phyloP scores from a whole-genome alignment of 2,888 invertebrate genomes.

The Aporophyla lueneburgensis region DNA sequence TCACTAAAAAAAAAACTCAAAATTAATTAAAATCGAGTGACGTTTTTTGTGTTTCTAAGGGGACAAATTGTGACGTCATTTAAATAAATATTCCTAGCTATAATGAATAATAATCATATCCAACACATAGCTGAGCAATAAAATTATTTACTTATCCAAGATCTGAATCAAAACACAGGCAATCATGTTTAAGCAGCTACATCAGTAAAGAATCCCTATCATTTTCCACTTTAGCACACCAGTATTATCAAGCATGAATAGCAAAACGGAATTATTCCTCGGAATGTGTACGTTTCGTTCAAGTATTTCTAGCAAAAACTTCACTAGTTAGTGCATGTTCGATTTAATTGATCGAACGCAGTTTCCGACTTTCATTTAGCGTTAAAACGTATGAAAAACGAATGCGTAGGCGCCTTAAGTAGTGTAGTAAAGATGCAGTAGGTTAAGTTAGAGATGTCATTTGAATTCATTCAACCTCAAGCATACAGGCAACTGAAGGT shows the following conservation, averaged over 20 bases:
- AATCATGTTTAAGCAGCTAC: not conserved
- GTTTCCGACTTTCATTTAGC: slow-evolving; percentile 83
- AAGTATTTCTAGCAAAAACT: slow-evolving; percentile 46
- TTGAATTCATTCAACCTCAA: not conserved
- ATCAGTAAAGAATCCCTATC: not conserved
- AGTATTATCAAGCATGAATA: slow-evolving; percentile 9
- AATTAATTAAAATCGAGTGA: too few relatives aligned
- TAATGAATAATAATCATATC: too few relatives aligned
- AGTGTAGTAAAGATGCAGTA: slow-evolving; percentile 18
- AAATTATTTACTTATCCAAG: not conserved
- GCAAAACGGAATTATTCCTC: slow-evolving; percentile 22
- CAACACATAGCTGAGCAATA: not conserved
- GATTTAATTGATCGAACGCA: slow-evolving; percentile 61
- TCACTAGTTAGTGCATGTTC: slow-evolving; percentile 30
- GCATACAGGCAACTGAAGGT: too few relatives aligned
- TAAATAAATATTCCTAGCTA: not conserved
- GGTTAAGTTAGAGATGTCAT: not conserved
- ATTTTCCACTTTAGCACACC: slow-evolving; percentile 14
- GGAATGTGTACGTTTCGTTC: slow-evolving; percentile 17
- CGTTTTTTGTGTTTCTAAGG: too few relatives aligned
- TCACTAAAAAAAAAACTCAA: too few relatives aligned
- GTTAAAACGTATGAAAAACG: slow-evolving; percentile 70
- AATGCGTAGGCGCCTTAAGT: slow-evolving; percentile 41
- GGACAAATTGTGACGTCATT: not conserved
- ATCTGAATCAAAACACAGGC: not conserved